phyloP scores from a whole-genome alignment of 2,113 vertebrate genomes.

The Centropristis striata region DNA sequence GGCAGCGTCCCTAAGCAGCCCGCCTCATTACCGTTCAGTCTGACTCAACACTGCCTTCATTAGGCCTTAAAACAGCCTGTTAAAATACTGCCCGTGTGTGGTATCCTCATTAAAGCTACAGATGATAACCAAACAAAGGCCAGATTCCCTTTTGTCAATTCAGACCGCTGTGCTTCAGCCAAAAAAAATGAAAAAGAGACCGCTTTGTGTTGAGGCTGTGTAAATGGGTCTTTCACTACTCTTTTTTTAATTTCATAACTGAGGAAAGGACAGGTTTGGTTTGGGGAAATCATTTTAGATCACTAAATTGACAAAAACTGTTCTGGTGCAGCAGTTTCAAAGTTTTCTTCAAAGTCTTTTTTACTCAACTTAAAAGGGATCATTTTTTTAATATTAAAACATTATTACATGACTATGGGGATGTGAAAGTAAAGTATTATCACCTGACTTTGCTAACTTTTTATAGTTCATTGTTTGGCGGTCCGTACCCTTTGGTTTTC shows the following conservation, averaged over 20 bases:
- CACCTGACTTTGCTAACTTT: too few species aligned
- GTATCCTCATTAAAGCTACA: constrained; percentile 76
- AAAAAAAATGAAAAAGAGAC: constrained; percentile 27
- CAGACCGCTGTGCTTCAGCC: constrained; percentile 41
- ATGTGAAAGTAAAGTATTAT: too few species aligned
- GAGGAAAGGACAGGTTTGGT: neutral
- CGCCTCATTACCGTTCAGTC: constrained; percentile 67
- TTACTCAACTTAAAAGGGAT: neutral
- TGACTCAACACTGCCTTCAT: constrained; percentile 69
- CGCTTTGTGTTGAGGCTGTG: constrained; percentile 23
- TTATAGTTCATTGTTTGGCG: too few species aligned
- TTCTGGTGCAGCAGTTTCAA: neutral
- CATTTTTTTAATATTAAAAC: neutral
- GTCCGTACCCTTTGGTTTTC: too few species aligned
- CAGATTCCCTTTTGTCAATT: constrained; percentile 56
- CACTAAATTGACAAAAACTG: neutral
- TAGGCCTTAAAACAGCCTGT: constrained; percentile 75
- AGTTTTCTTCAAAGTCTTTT: neutral
- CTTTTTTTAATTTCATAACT: constrained; percentile 16
- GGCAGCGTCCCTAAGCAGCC: constrained; percentile 68
- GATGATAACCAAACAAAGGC: constrained; percentile 69
- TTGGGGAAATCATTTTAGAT: neutral
- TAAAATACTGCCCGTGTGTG: constrained; percentile 71
- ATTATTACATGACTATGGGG: neutral
- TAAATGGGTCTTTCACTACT: constrained; percentile 9